These are phyloP conservation scores for Idaea biselata DNA, from an alignment of 2,888 invertebrate genomes.

Conservation along the genomic window DNA sequence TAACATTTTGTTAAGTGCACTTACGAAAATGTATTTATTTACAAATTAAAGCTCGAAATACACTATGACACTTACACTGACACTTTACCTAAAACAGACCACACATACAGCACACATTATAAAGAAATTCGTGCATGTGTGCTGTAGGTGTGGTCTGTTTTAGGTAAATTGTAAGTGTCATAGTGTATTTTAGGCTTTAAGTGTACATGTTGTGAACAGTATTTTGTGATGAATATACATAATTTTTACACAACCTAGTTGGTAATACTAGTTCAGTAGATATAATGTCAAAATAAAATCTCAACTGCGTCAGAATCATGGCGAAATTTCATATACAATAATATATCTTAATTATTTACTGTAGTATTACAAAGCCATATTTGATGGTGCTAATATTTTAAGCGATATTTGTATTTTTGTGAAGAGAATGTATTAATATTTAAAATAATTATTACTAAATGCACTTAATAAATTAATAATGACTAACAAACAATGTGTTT, in stretches of 20 bases:
- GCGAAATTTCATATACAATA: background rate
- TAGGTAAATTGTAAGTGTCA: too few species aligned
- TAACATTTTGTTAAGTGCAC: slow-evolving; percentile 17
- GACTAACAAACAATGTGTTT: slow-evolving; percentile 43
- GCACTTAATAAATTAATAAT: slow-evolving; percentile 39
- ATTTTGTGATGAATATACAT: background rate
- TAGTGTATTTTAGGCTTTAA: too few species aligned
- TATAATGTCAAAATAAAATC: background rate
- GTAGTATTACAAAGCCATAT: slow-evolving; percentile 1
- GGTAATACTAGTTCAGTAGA: background rate
- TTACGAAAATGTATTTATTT: slow-evolving; percentile 13
- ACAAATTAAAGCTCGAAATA: slow-evolving; percentile 8
- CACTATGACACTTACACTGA: too few species aligned
- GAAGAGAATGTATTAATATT: slow-evolving; percentile 27
- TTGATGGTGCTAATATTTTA: slow-evolving; percentile 34
- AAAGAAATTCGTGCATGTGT: too few species aligned
- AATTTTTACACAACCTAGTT: background rate
- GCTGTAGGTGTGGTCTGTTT: too few species aligned
- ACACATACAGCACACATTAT: too few species aligned
- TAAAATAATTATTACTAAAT: slow-evolving; percentile 27
- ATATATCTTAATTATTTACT: too few species aligned
- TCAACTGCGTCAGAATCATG: background rate
- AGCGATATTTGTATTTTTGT: slow-evolving; percentile 33
- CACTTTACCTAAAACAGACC: too few species aligned
- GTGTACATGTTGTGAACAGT: slow-evolving; percentile 13